Evolutionary conservation across 2,797 vertebrate genomes (phyloP).

Genomic region (Mormyrops boulengeri): DNA sequence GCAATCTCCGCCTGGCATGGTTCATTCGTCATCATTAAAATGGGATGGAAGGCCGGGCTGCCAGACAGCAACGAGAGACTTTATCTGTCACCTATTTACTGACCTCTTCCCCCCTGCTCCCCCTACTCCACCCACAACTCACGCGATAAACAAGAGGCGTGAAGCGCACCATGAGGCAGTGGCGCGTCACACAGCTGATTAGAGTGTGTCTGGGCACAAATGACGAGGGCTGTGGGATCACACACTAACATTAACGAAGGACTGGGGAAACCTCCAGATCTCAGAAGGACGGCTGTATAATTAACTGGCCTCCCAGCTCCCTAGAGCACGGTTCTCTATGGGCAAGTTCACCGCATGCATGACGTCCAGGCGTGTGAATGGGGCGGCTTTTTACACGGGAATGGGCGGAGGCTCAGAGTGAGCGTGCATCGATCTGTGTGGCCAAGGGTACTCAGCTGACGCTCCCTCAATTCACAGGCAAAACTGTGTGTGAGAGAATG

Average conservation of each 20-base stretch:
- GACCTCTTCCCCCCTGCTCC: background rate
- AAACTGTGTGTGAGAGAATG: background rate
- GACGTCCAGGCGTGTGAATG: background rate
- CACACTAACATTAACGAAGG: constrained; percentile 43
- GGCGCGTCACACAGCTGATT: constrained; percentile 53
- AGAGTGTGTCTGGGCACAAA: constrained; percentile 55
- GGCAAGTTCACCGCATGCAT: background rate
- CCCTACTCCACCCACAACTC: background rate
- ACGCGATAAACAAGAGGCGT: constrained; percentile 29
- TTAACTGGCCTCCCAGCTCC: background rate
- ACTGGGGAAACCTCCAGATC: constrained; percentile 29
- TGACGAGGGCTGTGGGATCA: constrained; percentile 48
- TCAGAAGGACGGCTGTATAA: background rate
- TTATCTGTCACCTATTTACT: background rate
- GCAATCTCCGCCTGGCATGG: constrained; percentile 37
- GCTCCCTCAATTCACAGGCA: too few relatives aligned
- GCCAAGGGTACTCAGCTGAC: background rate
- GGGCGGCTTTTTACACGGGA: background rate
- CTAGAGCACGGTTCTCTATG: background rate
- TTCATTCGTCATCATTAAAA: constrained; percentile 48
- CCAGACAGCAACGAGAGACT: background rate
- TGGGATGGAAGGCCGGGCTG: background rate
- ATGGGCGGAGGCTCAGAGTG: background rate
- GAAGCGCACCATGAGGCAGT: constrained; percentile 41
- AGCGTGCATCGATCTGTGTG: background rate